phyloP scores from a whole-genome alignment of 2,797 vertebrate genomes.

The Enteromius viviparus region DNA sequence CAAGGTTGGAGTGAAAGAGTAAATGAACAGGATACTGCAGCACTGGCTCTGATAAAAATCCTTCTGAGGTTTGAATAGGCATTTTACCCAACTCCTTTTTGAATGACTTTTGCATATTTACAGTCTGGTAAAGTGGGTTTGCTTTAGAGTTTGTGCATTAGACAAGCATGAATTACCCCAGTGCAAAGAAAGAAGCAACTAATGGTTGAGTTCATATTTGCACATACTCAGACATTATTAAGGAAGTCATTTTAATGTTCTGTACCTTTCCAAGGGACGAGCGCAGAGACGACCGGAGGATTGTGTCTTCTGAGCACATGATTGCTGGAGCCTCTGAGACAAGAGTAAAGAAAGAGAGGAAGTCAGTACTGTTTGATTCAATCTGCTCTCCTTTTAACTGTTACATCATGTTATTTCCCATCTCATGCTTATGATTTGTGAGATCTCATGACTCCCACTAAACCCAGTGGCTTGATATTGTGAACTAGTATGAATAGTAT shows the following conservation, averaged over 20 bases:
- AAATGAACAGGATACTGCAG: slow-evolving; percentile 5
- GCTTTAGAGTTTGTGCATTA: background rate
- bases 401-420: slow-evolving; percentile 24
- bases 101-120: slow-evolving; percentile 2
- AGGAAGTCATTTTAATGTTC: background rate
- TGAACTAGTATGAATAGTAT: background rate
- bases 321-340: slow-evolving; percentile 56
- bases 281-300: slow-evolving; percentile 60
- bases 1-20: slow-evolving; percentile 27
- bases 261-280: slow-evolving; percentile 55
- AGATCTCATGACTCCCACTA: slow-evolving; percentile 21
- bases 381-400: background rate
- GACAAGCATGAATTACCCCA: background rate
- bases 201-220: too few species aligned
- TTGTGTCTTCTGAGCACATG: slow-evolving; percentile 68
- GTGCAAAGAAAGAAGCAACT: background rate
- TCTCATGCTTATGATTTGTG: background rate
- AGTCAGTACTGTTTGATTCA: background rate
- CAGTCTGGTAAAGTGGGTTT: background rate
- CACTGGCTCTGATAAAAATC: background rate
- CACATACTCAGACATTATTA: background rate
- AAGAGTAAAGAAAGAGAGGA: slow-evolving; percentile 16
- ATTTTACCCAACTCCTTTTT: background rate
- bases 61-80: background rate
- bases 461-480: background rate